Conservation (phyloP, 2,797 vertebrate species). For the Anniella stebbinsi region DNA sequence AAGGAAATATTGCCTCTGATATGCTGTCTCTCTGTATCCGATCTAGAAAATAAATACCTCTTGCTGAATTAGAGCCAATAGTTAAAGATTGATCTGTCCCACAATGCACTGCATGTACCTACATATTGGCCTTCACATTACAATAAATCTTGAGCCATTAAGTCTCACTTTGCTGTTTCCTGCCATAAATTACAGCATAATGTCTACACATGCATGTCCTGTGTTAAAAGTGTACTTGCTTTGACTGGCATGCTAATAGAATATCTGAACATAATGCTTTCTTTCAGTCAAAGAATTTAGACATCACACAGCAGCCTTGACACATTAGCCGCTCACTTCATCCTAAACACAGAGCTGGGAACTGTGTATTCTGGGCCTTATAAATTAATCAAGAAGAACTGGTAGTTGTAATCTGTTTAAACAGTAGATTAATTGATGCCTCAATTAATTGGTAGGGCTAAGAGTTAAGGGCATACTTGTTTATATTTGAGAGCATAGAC, state of each 20-base stretch:
- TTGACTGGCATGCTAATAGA: neutral
- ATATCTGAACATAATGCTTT: conserved; percentile 31
- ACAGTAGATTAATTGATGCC: neutral
- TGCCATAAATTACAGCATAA: conserved; percentile 15
- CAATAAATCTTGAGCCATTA: neutral
- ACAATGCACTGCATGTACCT: neutral
- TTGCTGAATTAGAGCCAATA: neutral
- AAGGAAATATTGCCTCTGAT: neutral
- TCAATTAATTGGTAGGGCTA: neutral
- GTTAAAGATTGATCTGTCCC: conserved; percentile 6
- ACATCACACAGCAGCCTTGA: neutral
- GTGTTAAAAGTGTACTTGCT: neutral
- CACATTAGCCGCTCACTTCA: too few relatives aligned
- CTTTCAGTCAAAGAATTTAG: neutral
- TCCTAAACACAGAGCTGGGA: neutral
- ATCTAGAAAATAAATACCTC: neutral
- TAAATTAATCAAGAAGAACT: neutral
- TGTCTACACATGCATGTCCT: neutral
- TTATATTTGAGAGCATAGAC: too few relatives aligned
- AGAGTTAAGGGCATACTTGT: neutral
- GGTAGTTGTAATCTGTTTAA: neutral
- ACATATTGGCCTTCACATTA: conserved; percentile 18
- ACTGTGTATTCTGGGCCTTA: neutral
- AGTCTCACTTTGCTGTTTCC: conserved; percentile 8
- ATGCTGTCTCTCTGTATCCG: neutral